Base-by-base conservation (phyloP, 2,888 invertebrate genomes). In the Brachyptera risi region DNA sequence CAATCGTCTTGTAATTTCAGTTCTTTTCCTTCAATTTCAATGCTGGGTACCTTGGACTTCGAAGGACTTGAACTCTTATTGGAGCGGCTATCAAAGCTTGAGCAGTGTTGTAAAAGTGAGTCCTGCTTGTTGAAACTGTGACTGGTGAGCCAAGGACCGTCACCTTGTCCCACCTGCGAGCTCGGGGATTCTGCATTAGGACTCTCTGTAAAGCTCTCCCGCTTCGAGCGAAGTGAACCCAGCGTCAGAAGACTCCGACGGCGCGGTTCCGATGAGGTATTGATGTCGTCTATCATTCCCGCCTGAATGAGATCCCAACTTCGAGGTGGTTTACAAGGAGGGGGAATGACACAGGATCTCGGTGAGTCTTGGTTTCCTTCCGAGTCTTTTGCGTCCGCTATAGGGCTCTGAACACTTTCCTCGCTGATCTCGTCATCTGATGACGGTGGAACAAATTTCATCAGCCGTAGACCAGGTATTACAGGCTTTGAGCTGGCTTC, bases 251-350 rank as follows among this genome's bases (percentile, higher is more conserved):
- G 60, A 60, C 68, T 69, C 21, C 68, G 64, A 17, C 67, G 63
- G 44, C 66, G 64, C 1, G 66, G 67, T 60, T 69, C 67, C 24
- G 49, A 68, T n/a, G n/a, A n/a, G n/a, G n/a, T n/a, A 65, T 67
- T 66, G 42, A 58, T 64, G 37, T 67, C 65, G 63, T 70, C 70
- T 47, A 70, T 71, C 60, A 71, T 70, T 37, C 71, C 70, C 27
- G 71, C 68, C 63, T 72, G 70, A 57, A 72, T 70, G 4, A 72
- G 67, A 62, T 71, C 71, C 71, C 72, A 73, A 49, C 72, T 72
- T 19, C 71, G 65, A 13, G 72, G 71, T 11, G 72, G 72, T 61
- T 72, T 69, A 23, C 71, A 66, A 2, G 71, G 68, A 35, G 72
- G 72, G 26, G 72, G 72, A 26, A 71, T 70, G n/a, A 69, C 67